Conservation (phyloP, 2,113 vertebrate genomes). For the Misgurnus mizolepis region DNA sequence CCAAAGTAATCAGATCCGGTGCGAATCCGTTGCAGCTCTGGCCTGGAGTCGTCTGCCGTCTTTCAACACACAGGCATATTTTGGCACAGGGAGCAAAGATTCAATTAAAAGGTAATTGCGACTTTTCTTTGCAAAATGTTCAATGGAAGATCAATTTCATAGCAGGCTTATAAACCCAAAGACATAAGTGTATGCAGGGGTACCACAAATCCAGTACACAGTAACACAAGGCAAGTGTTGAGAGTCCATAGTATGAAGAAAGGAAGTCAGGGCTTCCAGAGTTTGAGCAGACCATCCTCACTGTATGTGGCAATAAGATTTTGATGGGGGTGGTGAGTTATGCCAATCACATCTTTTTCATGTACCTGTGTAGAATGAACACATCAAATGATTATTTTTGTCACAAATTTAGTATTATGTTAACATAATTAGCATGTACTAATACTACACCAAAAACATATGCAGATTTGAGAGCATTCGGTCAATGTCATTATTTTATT, state of each 20-base stretch:
- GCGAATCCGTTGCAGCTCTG: too few species aligned
- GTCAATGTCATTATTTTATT: too few species aligned
- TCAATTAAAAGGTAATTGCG: neutral
- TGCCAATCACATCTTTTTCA: constrained; percentile 97
- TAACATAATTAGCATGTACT: too few species aligned
- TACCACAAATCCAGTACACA: constrained; percentile 6
- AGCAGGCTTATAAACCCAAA: constrained; percentile 1
- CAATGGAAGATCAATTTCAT: constrained; percentile 38
- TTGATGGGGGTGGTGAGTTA: constrained; percentile 97
- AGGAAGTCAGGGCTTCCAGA: constrained; percentile 74
- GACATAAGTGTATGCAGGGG: constrained; percentile 9
- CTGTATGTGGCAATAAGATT: constrained; percentile 96
- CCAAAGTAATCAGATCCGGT: too few species aligned
- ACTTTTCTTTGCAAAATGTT: neutral
- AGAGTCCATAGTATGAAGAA: neutral
- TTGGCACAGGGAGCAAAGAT: neutral
- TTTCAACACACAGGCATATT: too few species aligned
- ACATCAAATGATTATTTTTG: neutral
- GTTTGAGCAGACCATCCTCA: constrained; percentile 88
- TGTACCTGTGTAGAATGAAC: constrained; percentile 79
- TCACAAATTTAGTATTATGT: too few species aligned
- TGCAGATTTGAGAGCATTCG: too few species aligned
- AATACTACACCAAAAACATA: too few species aligned
- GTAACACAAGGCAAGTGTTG: constrained; percentile 1
- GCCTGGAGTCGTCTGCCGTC: too few species aligned